Conservation (phyloP, 2,888 invertebrate genomes). For the Margaritifera margaritifera region DNA sequence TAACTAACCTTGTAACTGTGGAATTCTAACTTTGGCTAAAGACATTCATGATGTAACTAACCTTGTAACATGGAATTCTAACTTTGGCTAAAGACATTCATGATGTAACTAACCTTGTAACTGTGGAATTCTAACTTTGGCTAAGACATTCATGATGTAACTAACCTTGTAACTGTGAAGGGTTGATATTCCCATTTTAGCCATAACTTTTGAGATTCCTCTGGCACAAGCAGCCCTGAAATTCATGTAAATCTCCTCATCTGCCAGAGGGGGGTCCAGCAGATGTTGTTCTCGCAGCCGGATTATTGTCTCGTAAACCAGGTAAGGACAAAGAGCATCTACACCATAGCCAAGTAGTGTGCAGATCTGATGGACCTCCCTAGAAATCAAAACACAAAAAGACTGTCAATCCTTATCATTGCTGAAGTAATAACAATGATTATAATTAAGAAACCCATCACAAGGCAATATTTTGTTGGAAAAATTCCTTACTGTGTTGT, state of each 20-base stretch:
- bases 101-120: too few relatives aligned
- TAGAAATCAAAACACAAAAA: conserved; percentile 45
- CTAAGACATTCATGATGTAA: neutral
- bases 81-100: too few relatives aligned
- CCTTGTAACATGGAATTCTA: too few relatives aligned
- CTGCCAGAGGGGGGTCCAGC: conserved; percentile 83
- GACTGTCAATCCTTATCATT: neutral
- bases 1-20: too few relatives aligned
- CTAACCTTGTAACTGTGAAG: conserved; percentile 92
- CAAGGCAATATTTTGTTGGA: too few relatives aligned
- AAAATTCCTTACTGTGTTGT: too few relatives aligned
- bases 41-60: too few relatives aligned
- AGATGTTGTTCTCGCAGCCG: conserved; percentile 90
- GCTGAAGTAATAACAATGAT: too few relatives aligned
- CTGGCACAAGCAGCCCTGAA: conserved; percentile 93
- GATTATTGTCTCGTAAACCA: conserved; percentile 94
- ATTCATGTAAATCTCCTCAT: conserved; percentile 83
- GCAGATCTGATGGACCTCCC: conserved; percentile 93
- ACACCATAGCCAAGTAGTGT: conserved; percentile 96
- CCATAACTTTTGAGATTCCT: conserved; percentile 94
- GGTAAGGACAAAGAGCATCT: conserved; percentile 97
- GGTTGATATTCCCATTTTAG: conserved; percentile 99
- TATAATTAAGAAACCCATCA: too few relatives aligned
- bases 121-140: too few relatives aligned
- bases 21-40: too few relatives aligned